Conservation (phyloP, 2,888 invertebrate species). For the Anthoptus insignis region DNA sequence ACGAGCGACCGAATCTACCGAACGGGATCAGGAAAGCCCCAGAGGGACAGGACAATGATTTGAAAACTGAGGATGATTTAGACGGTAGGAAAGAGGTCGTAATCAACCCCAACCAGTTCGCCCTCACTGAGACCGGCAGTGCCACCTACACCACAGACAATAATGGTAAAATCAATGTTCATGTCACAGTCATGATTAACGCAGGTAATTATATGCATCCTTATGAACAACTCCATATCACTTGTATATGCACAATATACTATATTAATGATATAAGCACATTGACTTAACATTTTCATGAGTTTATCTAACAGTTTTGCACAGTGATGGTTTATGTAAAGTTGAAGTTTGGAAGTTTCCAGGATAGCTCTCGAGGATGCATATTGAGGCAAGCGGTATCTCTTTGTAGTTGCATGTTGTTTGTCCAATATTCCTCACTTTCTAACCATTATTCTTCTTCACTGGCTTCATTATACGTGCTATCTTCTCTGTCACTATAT, state of each 20-base stretch:
- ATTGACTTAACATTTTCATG: slow-evolving; percentile 52
- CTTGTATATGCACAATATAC: slow-evolving; percentile 47
- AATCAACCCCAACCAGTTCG: slow-evolving; percentile 80
- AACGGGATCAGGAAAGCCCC: slow-evolving; percentile 90
- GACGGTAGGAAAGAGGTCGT: slow-evolving; percentile 86
- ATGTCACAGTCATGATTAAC: slow-evolving; percentile 95
- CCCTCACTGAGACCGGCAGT: slow-evolving; percentile 80
- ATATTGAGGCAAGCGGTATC: slow-evolving; percentile 84
- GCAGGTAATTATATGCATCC: slow-evolving; percentile 88
- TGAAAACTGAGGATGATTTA: slow-evolving; percentile 87
- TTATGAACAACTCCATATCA: slow-evolving; percentile 64
- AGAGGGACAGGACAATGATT: slow-evolving; percentile 94
- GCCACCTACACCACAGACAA: slow-evolving; percentile 90
- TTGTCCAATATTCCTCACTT: slow-evolving; percentile 40
- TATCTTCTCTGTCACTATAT: not conserved
- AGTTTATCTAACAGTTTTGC: slow-evolving; percentile 77
- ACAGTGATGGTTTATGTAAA: slow-evolving; percentile 75
- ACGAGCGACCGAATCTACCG: slow-evolving; percentile 69
- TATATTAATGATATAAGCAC: slow-evolving; percentile 55
- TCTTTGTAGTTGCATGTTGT: slow-evolving; percentile 63
- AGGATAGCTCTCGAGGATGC: slow-evolving; percentile 80
- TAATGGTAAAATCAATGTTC: slow-evolving; percentile 96
- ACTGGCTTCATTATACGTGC: slow-evolving; percentile 2
- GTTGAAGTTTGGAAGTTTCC: slow-evolving; percentile 60
- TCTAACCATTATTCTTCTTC: slow-evolving; percentile 21